A percentile compares a stretch with the other conserved stretches of the same genome.
Conservation (phyloP, 2,113 vertebrate genomes). For the Hypomesus transpacificus region DNA sequence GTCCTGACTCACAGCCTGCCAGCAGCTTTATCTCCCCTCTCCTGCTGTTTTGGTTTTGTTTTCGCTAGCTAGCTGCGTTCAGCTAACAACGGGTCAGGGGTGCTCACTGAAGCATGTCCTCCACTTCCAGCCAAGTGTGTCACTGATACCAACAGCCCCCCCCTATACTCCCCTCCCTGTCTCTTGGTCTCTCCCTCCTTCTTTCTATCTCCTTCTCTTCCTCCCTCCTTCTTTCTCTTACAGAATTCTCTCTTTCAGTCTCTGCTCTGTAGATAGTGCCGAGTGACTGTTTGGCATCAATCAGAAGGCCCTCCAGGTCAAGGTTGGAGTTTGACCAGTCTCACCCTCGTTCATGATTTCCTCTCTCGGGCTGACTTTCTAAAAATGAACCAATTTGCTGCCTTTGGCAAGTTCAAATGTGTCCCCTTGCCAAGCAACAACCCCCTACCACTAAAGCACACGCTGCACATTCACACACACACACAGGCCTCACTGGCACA, state of each 20-base stretch:
- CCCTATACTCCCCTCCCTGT: slow-evolving; percentile 7
- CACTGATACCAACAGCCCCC: slow-evolving; percentile 13
- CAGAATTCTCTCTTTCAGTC: neutral
- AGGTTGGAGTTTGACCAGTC: slow-evolving; percentile 45
- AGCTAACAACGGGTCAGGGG: neutral
- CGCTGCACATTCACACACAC: neutral
- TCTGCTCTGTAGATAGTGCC: slow-evolving; percentile 9
- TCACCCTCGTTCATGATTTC: slow-evolving; percentile 60
- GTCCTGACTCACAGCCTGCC: slow-evolving; percentile 51
- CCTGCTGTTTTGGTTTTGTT: neutral
- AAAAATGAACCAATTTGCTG: slow-evolving; percentile 22
- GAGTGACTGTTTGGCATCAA: slow-evolving; percentile 19
- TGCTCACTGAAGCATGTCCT: neutral
- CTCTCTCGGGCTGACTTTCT: slow-evolving; percentile 36
- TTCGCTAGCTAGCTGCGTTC: neutral
- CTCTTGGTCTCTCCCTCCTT: neutral
- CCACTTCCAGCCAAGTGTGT: slow-evolving; percentile 22
- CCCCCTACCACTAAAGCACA: slow-evolving; percentile 10
- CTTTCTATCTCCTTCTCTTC: neutral
- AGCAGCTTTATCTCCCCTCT: slow-evolving; percentile 19
- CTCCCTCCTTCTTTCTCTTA: neutral
- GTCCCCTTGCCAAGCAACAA: slow-evolving; percentile 18
- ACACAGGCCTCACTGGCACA: neutral
- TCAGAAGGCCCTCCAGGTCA: slow-evolving; percentile 39
- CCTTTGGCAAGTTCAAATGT: slow-evolving; percentile 13